Evolutionary conservation across 2,888 invertebrate genomes (phyloP), one percentile per base, ranked within the genome.

Genomic region (Pollenia labialis): DNA sequence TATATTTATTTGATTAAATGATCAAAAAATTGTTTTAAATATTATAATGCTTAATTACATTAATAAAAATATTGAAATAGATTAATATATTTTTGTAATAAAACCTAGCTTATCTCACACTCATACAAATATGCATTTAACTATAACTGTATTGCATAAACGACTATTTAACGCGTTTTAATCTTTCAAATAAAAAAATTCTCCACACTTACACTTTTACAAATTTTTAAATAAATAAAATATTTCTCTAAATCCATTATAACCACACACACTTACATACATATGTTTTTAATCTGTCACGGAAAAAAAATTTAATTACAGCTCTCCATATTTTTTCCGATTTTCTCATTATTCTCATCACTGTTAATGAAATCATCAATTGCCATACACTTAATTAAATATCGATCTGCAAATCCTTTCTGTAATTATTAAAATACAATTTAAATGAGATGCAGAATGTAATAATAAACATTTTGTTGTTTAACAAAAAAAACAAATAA

Each of bases 301-400:
- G 32, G n/a, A 40, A 69, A 62, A 62, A 40, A 69, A 62, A 54
- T 44, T 1, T 62, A 44, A 62, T 62, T 54, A 11, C 40, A 42
- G 52, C 52, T 62, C 10, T 50, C 46, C 62, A 62, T 46, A 54
- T 54, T 42, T 32, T 80, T 46, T 14, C 10, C n/a, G 40, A 42
- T 52, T 18, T 75, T 14, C 4, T 52, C 44, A 48, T 54, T 10
- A 11, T 64, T 62, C 44, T 77, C 77, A 40, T 40, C 10, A 32
- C 80, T 76, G 75, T 86, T 75, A 83, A 82, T 83, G 58, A 71
- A 86, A 87, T 84, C 80, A 84, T 81, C 80, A 76, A 84, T 81
- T 81, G 81, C 83, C 74, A 60, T 72, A 77, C 83, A 84, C 83
- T 87, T 87, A 83, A 87, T 87, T 83, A 87, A 87, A 87, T 83